Evolutionary conservation across 1,140 invertebrate species (phyloP), one percentile per base, ranked within the genome.

Genomic region (Batillaria attramentaria): DNA sequence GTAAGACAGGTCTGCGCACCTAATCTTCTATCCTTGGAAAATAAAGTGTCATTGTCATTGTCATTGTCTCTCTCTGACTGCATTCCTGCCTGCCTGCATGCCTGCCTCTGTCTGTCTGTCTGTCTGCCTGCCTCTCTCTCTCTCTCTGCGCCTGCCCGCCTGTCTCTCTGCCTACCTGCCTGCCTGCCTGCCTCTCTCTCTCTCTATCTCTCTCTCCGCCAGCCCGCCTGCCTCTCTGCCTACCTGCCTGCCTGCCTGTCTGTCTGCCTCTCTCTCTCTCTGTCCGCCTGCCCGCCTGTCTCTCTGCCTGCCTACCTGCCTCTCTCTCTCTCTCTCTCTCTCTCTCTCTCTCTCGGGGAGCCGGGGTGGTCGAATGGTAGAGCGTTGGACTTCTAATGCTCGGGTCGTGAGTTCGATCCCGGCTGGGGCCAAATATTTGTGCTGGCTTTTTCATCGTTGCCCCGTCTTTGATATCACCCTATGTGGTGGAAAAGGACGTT

Each of bases 301-400:
- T n/a, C 6, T 60, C 57, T n/a, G 24, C 5, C 57, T 60, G 6
- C 31, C 6, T n/a, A n/a, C n/a, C n/a, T n/a, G n/a, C n/a, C n/a
- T 60, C 57, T 60, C 57, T 60, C 6, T 60, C 6, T 60, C 57
- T 60, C 6, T 60, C 6, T 60, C 57, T 60, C 57, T 60, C 57
- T n/a, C 6, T 60, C 57, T n/a, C 57, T 8, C 57, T 60, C 24
- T 60, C 6, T n/a, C n/a, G n/a, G n/a, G n/a, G n/a, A n/a, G n/a
- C n/a, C n/a, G n/a, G n/a, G n/a, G n/a, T n/a, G n/a, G n/a, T n/a
- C n/a, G n/a, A n/a, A n/a, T n/a, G n/a, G n/a, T n/a, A n/a, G n/a
- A n/a, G n/a, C n/a, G n/a, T n/a, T n/a, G n/a, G n/a, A n/a, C n/a
- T n/a, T n/a, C n/a, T n/a, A n/a, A n/a, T n/a, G n/a, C n/a, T n/a